Evolutionary conservation across 2,888 invertebrate species (phyloP).

Genomic region (Cerastoderma edule): DNA sequence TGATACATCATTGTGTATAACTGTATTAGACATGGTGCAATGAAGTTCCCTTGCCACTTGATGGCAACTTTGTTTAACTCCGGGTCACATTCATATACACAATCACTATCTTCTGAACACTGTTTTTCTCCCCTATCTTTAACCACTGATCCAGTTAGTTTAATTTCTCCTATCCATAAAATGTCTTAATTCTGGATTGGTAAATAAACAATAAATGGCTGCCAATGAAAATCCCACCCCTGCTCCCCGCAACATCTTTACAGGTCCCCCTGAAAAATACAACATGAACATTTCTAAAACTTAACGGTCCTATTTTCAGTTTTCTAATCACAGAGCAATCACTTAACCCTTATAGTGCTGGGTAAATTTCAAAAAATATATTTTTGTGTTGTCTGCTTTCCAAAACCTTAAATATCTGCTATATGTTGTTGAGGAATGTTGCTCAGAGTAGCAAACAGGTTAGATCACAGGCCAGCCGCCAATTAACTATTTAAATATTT

Average conservation of each 20-base stretch:
- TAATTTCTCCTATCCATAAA: not conserved
- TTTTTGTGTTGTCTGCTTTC: not conserved
- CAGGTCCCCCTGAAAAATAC: constrained; percentile 3
- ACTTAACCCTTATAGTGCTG: too few relatives aligned
- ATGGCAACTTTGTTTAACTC: too few relatives aligned
- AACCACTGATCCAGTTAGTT: not conserved
- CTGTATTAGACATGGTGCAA: too few relatives aligned
- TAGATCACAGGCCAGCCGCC: too few relatives aligned
- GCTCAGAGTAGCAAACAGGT: too few relatives aligned
- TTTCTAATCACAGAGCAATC: too few relatives aligned
- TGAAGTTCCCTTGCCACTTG: too few relatives aligned
- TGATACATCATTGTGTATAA: too few relatives aligned
- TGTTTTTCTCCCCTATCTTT: not conserved
- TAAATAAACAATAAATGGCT: constrained; percentile 3
- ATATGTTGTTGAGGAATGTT: too few relatives aligned
- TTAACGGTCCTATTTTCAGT: not conserved
- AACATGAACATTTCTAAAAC: not conserved
- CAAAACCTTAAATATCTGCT: not conserved
- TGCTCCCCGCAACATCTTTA: constrained; percentile 14
- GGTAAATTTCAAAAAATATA: too few relatives aligned
- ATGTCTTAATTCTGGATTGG: constrained; percentile 3
- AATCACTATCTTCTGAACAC: not conserved
- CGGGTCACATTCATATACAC: not conserved
- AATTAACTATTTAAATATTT: too few relatives aligned
- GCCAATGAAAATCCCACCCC: constrained; percentile 12